Evolutionary conservation across 2,113 vertebrate species (phyloP).

Genomic region (Paradisaea rubra): DNA sequence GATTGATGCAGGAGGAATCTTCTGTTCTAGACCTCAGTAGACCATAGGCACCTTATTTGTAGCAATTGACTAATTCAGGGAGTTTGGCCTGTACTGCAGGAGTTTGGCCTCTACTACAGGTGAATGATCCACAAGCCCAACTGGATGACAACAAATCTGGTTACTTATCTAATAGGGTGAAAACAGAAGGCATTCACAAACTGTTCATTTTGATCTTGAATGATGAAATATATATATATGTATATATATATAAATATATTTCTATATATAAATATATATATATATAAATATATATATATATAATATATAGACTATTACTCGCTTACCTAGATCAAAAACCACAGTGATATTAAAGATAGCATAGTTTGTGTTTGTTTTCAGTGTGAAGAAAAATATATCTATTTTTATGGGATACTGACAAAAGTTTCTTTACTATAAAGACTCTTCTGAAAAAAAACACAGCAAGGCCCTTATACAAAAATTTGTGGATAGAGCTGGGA

Average conservation of each 20-base stretch:
- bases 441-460: neutral
- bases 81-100: neutral
- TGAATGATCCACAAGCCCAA: neutral
- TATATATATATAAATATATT: neutral
- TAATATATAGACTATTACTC: neutral
- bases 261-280: too few species aligned
- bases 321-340: neutral
- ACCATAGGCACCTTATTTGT: neutral
- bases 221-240: neutral
- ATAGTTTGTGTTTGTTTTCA: neutral
- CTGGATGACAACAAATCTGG: neutral
- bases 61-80: slow-evolving; percentile 10
- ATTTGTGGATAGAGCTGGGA: neutral
- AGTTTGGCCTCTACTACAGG: neutral
- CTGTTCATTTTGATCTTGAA: neutral
- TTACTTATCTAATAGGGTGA: neutral
- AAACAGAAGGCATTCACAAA: neutral
- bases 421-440: neutral
- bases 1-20: neutral
- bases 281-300: neutral
- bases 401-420: neutral
- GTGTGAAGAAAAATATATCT: neutral
- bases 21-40: neutral
- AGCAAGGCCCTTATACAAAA: neutral
- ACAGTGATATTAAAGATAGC: neutral